Base-by-base conservation (phyloP, 2,113 vertebrate genomes). In the Amblyopsis rosae region DNA sequence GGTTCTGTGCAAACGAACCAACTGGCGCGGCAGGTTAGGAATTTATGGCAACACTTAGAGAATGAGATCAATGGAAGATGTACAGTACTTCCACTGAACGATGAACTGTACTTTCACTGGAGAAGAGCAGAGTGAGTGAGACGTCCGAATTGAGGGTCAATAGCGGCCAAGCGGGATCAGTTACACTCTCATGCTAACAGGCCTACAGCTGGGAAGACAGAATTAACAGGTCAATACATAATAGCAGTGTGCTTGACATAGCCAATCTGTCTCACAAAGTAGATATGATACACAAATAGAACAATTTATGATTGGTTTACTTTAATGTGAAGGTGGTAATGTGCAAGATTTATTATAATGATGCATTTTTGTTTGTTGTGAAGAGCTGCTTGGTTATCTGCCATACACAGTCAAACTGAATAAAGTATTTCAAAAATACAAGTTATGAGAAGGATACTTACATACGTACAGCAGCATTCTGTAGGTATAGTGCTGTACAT, bases 31-130 rank as follows among this genome's bases (percentile, higher is more conserved):
- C 26, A 26, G 26, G 26, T 26, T 26, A 26, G 26, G 26, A 88
- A 90, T 92, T 92, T 92, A 92, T 91, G 88, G 90, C 84, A 91
- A 93, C 91, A 90, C 91, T 92, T 89, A 91, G 89, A 86, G 86
- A 87, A 86, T 82, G 77, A 73, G 83, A 91, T 92, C 90, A 86
- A 93, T 93, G 89, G 79, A 56, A 70, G 75, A 41, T 7, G 35
- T 41, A 8, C 35, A 41, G 35, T 41, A 41, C 35, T 41, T 41
- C 35, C 35, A 41, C 35, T 41, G 35, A 41, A 41, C 4, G 35
- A 41, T 41, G 35, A 6, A 41, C 67, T 47, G 47, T 12, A 62
- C 80, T 76, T 85, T 70, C 64, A 88, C 75, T 46, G 53, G 72
- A 58, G 79, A 72, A 74, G 77, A 71, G 67, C 4, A 69, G 74